phyloP scores from a whole-genome alignment of 2,797 vertebrate genomes.

The Acestrorhynchus altus region DNA sequence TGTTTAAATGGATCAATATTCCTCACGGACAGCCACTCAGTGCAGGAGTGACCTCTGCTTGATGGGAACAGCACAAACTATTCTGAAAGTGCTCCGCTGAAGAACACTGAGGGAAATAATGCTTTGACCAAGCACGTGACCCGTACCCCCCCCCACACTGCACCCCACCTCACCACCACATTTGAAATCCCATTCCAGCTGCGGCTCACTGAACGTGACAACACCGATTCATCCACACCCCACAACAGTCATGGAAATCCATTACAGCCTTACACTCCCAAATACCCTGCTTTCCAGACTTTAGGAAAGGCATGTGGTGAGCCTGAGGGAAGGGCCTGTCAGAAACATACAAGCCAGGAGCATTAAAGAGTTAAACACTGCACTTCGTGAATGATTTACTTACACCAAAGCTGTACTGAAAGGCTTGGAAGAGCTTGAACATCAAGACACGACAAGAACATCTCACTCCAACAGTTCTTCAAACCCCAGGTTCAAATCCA shows the following conservation, averaged over 20 bases:
- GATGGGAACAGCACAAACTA: background rate
- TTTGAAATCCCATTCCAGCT: constrained; percentile 25
- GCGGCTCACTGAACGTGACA: constrained; percentile 31
- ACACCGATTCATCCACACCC: constrained; percentile 24
- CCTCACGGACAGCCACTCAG: background rate
- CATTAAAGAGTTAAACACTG: background rate
- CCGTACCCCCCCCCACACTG: background rate
- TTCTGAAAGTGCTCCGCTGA: constrained; percentile 12
- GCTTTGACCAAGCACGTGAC: constrained; percentile 21
- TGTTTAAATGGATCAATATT: constrained; percentile 7
- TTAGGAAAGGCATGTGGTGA: background rate
- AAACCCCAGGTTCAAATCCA: too few species aligned
- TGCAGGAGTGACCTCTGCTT: constrained; percentile 10
- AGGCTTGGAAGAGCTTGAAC: background rate
- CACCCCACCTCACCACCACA: background rate
- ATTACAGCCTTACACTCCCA: background rate
- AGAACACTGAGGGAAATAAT: constrained; percentile 22
- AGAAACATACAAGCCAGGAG: background rate
- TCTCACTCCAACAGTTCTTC: background rate
- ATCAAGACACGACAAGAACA: background rate
- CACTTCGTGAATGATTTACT: background rate
- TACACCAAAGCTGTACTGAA: background rate
- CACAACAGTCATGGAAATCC: constrained; percentile 3
- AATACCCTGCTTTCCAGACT: too few species aligned
- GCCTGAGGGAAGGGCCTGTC: background rate